Conservation (phyloP, 2,888 invertebrate genomes). For the Morpho helenor region DNA sequence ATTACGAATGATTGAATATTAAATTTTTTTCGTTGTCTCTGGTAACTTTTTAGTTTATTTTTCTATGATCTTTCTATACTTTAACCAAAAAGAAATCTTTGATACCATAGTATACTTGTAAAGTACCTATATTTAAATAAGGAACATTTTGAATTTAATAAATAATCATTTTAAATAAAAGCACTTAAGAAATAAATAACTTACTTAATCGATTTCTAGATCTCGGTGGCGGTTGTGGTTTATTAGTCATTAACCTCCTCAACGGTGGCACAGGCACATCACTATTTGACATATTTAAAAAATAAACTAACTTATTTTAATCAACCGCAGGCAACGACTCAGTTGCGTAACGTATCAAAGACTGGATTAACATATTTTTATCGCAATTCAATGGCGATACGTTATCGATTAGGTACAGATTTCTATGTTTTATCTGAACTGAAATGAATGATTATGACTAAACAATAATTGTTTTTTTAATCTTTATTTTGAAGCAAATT, state of each 20-base stretch:
- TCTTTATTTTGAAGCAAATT: no score
- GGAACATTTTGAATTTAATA: no score
- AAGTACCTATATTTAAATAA: no score
- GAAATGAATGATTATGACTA: constrained; percentile 5
- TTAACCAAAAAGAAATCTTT: no score
- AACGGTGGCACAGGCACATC: constrained; percentile 13
- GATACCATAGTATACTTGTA: no score
- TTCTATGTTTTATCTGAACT: constrained; percentile 10
- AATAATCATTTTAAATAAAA: no score
- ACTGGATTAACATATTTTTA: constrained; percentile 22
- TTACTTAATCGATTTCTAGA: constrained; percentile 11
- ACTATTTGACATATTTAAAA: constrained; percentile 8
- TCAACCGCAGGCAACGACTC: not conserved
- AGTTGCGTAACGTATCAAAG: constrained; percentile 1
- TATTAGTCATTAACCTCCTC: constrained; percentile 11
- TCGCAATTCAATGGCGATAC: constrained; percentile 19
- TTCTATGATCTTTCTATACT: no score
- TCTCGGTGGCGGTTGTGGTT: constrained; percentile 4
- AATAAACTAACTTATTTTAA: not conserved
- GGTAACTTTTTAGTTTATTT: no score
- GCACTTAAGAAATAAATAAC: not conserved
- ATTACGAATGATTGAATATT: no score
- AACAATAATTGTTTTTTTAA: not conserved
- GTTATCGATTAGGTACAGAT: constrained; percentile 24
- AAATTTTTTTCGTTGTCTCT: no score